A percentile compares a stretch with the other conserved stretches of the same genome.
phyloP scores from a whole-genome alignment of 2,797 vertebrate species.

The Ctenopoma multispine region DNA sequence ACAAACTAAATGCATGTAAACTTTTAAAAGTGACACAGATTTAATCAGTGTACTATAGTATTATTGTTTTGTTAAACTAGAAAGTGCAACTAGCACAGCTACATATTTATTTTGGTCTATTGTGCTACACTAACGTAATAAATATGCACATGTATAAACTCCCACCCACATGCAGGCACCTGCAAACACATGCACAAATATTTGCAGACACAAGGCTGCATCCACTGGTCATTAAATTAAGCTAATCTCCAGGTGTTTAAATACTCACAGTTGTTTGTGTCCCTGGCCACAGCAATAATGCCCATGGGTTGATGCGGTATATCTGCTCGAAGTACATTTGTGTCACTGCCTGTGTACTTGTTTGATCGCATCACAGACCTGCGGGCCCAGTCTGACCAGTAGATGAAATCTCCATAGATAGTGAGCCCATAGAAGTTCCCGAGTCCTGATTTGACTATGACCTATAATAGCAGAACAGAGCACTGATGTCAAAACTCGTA shows the following conservation, averaged over 20 bases:
- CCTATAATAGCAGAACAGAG: constrained; percentile 77
- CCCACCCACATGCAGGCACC: constrained; percentile 15
- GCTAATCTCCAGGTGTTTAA: constrained; percentile 25
- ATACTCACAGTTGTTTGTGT: constrained; percentile 97
- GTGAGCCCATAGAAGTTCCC: constrained; percentile 96
- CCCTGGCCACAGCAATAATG: constrained; percentile 94
- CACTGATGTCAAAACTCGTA: constrained; percentile 4
- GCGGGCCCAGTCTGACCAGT: constrained; percentile 97
- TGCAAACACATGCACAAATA: constrained; percentile 32
- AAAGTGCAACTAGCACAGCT: constrained; percentile 8
- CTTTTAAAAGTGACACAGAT: neutral
- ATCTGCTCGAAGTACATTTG: constrained; percentile 94
- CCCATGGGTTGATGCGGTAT: constrained; percentile 99
- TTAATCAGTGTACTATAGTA: neutral
- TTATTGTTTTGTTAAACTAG: neutral
- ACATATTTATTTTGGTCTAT: constrained; percentile 29
- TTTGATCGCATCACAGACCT: constrained; percentile 94
- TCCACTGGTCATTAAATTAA: neutral
- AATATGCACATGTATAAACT: constrained; percentile 24
- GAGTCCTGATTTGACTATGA: constrained; percentile 94
- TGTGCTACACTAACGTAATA: constrained; percentile 32
- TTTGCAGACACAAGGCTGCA: constrained; percentile 39
- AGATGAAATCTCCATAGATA: constrained; percentile 94
- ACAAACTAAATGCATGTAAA: neutral
- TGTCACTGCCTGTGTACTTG: constrained; percentile 96